These are phyloP conservation scores for Endotricha flammealis DNA, from an alignment of 2,888 invertebrate genomes.

Conservation along the genomic window DNA sequence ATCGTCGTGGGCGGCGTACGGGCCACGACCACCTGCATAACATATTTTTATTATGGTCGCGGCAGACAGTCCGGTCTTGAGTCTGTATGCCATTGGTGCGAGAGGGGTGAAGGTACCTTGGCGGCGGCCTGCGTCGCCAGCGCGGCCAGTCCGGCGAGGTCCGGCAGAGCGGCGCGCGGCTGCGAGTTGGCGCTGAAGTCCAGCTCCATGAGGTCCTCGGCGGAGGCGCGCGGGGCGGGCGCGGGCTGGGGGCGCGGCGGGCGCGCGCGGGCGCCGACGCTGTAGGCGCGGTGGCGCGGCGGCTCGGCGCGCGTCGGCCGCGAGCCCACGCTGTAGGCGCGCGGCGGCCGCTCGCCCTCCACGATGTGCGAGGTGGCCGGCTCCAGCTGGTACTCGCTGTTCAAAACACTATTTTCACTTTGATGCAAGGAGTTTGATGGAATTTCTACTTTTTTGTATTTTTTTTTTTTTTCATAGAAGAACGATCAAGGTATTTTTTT, in stretches of 20 bases:
- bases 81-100: no score
- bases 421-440: no score
- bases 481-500: no score
- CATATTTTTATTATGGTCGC: not conserved
- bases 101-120: no score
- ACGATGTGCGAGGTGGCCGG: conserved; percentile 87
- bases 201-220: conserved; percentile 90
- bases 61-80: no score
- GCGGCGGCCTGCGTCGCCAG: conserved; percentile 1
- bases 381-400: conserved; percentile 86
- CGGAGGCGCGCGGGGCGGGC: conserved; percentile 62
- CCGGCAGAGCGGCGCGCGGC: no score
- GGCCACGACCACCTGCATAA: conserved; percentile 32
- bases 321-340: conserved; percentile 92
- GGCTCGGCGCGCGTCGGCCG: conserved; percentile 79
- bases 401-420: no score
- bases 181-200: conserved; percentile 58
- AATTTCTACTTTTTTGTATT: no score
- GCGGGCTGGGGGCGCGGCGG: conserved; percentile 33
- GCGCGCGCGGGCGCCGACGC: conserved; percentile 56
- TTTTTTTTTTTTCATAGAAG: no score
- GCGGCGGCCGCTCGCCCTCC: conserved; percentile 79
- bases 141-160: conserved; percentile 34
- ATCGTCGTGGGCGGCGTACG: conserved; percentile 45
- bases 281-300: conserved; percentile 77